A percentile compares a stretch with the other conserved stretches of the same genome.
Conservation (phyloP, 30 jellyfish, hydroid and myxozoan genomes). For the Aurelia coerulea region DNA sequence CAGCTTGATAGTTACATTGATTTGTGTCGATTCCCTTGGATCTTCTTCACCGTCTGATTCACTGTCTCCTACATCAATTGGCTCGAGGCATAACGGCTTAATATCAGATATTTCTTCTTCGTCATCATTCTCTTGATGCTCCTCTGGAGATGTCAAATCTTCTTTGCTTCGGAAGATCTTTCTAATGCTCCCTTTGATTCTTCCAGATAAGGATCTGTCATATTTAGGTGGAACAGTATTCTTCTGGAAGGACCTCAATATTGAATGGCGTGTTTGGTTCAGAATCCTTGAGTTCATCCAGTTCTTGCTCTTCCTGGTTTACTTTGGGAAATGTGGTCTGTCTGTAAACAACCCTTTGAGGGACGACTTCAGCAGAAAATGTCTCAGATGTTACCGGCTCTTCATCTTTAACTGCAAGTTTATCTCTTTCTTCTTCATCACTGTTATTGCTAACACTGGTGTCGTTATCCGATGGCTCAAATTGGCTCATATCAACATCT, state of each 20-base stretch:
- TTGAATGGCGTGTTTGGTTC: neutral
- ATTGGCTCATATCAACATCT: neutral
- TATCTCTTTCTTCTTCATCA: neutral
- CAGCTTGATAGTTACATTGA: too few relatives aligned
- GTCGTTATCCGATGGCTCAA: neutral
- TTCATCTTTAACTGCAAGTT: neutral
- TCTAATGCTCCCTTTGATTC: neutral
- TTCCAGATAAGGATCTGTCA: neutral
- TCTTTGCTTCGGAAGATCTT: neutral
- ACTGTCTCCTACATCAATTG: neutral
- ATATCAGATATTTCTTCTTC: neutral
- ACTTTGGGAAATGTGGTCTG: neutral
- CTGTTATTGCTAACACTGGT: neutral
- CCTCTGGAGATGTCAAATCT: neutral
- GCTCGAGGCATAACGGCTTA: neutral
- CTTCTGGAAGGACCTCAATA: neutral
- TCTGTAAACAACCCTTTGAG: slow-evolving; percentile 17
- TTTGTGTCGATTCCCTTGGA: too few relatives aligned
- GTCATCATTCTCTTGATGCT: neutral
- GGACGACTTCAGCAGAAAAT: neutral
- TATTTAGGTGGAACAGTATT: neutral
- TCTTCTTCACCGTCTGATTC: too few relatives aligned
- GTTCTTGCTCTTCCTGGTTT: neutral
- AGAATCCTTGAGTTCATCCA: neutral
- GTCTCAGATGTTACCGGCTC: neutral